A percentile compares a stretch with the other conserved stretches of the same genome.
Evolutionary conservation across 2,888 invertebrate genomes (phyloP).

Genomic region (Toxonevra muliebris): DNA sequence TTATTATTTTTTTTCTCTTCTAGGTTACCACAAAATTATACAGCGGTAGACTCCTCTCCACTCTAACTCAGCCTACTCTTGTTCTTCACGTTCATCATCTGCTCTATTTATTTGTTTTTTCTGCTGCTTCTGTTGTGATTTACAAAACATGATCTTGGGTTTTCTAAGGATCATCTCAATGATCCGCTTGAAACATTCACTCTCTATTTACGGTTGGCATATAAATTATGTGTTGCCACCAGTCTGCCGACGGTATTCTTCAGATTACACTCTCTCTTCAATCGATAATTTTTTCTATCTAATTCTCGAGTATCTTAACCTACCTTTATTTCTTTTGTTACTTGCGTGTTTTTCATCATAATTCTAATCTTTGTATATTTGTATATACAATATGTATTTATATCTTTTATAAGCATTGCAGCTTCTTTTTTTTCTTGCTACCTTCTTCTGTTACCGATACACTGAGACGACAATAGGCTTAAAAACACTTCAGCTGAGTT

Average conservation of each 20-base stretch:
- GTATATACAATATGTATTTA: constrained; percentile 16
- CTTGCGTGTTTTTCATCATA: constrained; percentile 43
- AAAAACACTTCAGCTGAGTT: constrained; percentile 50
- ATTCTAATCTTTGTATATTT: constrained; percentile 40
- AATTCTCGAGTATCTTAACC: not conserved
- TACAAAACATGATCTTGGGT: constrained; percentile 26
- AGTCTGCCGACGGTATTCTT: not conserved
- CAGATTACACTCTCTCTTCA: constrained; percentile 6
- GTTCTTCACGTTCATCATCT: no score
- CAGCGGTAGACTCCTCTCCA: no score
- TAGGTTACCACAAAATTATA: no score
- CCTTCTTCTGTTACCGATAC: constrained; percentile 48
- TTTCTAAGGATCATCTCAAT: constrained; percentile 28
- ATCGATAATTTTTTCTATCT: not conserved
- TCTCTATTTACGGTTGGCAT: not conserved
- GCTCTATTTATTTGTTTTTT: no score
- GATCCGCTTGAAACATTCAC: constrained; percentile 11
- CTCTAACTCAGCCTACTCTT: no score
- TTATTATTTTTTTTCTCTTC: no score
- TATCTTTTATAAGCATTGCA: no score
- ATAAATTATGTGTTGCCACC: not conserved
- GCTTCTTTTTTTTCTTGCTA: no score
- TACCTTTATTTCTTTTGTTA: constrained; percentile 24
- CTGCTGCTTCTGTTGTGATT: no score
- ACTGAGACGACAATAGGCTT: constrained; percentile 56